Evolutionary conservation across 2,113 vertebrate genomes (phyloP).

Genomic region (Neopipo cinnamomea): DNA sequence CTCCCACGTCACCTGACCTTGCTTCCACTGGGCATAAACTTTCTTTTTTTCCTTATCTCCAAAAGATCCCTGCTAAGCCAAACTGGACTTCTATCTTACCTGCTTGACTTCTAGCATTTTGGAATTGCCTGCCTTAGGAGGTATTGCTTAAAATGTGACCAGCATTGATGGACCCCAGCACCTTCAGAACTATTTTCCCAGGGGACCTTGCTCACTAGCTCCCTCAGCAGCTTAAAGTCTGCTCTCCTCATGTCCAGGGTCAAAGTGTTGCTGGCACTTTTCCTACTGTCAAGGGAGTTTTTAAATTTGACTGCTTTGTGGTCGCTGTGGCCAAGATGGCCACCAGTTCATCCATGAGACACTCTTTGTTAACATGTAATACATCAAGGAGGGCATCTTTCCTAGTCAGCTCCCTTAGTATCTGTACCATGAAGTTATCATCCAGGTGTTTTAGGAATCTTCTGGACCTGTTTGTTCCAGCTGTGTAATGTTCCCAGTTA

Average conservation of each 20-base stretch:
- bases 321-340: accelerated
- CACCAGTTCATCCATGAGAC: accelerated
- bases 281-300: background rate
- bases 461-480: background rate
- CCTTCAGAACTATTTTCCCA: background rate
- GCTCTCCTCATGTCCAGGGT: background rate
- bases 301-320: background rate
- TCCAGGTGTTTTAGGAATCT: background rate
- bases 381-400: background rate
- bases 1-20: background rate
- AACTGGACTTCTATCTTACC: background rate
- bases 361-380: background rate
- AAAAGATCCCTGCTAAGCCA: background rate
- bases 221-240: background rate
- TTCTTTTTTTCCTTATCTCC: background rate
- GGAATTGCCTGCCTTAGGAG: background rate
- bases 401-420: background rate
- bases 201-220: background rate
- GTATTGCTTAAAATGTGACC: background rate
- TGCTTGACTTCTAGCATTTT: background rate
- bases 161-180: background rate
- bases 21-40: background rate
- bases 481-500: background rate
- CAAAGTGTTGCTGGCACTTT: background rate
- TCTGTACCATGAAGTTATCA: background rate